phyloP scores from a whole-genome alignment of 2,113 vertebrate genomes.

The Brienomyrus brachyistius region DNA sequence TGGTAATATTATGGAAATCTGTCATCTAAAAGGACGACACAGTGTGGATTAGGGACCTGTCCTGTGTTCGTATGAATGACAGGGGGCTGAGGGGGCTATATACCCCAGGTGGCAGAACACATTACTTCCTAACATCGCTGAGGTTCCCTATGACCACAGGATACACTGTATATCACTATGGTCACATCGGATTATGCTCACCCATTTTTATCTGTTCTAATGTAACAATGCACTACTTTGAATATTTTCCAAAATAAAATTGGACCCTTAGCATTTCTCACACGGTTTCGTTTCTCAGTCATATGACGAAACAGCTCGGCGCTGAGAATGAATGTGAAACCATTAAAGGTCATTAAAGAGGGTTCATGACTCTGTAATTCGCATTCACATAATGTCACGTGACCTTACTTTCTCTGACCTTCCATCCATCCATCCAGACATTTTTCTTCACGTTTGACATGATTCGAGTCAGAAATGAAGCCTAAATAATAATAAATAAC shows the following conservation, averaged over 20 bases:
- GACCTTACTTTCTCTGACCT: constrained; percentile 28
- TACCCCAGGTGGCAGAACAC: not conserved
- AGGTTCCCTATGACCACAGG: not conserved
- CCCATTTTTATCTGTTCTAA: not conserved
- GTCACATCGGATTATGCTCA: not conserved
- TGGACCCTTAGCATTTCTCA: too few species aligned
- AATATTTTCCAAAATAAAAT: not conserved
- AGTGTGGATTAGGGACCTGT: not conserved
- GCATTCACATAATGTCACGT: constrained; percentile 40
- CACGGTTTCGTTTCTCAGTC: not conserved
- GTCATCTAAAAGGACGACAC: not conserved
- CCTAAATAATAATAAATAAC: not conserved
- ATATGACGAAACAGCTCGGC: constrained; percentile 42
- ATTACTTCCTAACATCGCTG: not conserved
- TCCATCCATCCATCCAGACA: constrained; percentile 30
- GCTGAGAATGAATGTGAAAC: constrained; percentile 29
- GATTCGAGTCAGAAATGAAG: not conserved
- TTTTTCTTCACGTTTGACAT: not conserved
- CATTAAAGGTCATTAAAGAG: constrained; percentile 46
- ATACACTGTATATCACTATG: not conserved
- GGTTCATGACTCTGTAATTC: constrained; percentile 15
- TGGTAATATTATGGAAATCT: not conserved
- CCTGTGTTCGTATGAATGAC: not conserved
- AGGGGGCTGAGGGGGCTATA: not conserved
- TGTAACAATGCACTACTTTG: not conserved